Percentiles rank a stretch among this genome's conserved stretches.
Evolutionary conservation across 2,888 invertebrate genomes (phyloP).

Genomic region (Eucera pruinosa): DNA sequence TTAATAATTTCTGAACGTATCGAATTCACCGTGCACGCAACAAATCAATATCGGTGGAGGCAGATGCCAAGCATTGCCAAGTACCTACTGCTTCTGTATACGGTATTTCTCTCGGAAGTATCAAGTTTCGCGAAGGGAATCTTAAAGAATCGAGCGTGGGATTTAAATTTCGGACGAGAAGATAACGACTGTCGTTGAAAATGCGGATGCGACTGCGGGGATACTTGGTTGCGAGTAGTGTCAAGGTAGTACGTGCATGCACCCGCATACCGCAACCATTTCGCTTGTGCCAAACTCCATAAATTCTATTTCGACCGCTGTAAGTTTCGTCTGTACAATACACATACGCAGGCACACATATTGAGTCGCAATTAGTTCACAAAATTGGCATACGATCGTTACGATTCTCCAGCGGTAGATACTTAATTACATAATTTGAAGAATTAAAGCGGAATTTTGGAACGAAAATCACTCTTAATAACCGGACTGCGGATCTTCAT

Average conservation of each 20-base stretch:
- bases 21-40: not conserved
- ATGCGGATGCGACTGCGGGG: constrained; percentile 32
- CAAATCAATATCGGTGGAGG: not conserved
- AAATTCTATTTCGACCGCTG: not conserved
- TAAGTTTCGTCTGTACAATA: not conserved
- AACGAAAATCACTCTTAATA: too few species aligned
- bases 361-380: not conserved
- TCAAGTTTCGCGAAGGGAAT: not conserved
- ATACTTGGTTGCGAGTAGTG: not conserved
- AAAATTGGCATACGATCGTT: too few species aligned
- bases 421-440: too few species aligned
- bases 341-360: not conserved
- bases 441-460: too few species aligned
- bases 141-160: not conserved
- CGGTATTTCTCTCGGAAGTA: not conserved
- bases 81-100: not conserved
- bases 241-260: not conserved
- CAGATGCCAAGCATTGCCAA: constrained; percentile 20
- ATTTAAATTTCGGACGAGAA: constrained; percentile 31
- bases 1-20: not conserved
- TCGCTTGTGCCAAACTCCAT: constrained; percentile 24
- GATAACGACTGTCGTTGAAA: constrained; percentile 17
- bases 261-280: constrained; percentile 25
- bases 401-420: too few species aligned
- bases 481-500: too few species aligned